Evolutionary conservation across 2,888 invertebrate species (phyloP).

Genomic region (Cephalotes varians): DNA sequence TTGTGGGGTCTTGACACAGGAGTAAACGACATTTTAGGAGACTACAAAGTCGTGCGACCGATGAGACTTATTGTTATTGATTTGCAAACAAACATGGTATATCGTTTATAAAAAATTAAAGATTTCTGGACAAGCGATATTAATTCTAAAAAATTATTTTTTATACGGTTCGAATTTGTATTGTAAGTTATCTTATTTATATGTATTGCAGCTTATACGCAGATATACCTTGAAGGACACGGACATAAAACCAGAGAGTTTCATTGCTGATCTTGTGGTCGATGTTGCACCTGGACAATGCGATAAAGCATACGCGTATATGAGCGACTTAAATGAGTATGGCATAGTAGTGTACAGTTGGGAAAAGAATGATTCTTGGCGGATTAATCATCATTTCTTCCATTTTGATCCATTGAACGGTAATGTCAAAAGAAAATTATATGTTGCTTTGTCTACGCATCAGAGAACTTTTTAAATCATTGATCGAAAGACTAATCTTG

Average conservation of each 20-base stretch:
- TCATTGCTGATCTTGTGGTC: conserved; percentile 93
- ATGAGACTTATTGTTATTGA: conserved; percentile 90
- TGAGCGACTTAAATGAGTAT: conserved; percentile 92
- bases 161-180: neutral
- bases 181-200: neutral
- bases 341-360: conserved; percentile 93
- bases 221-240: conserved; percentile 90
- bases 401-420: conserved; percentile 91
- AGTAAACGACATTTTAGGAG: conserved; percentile 91
- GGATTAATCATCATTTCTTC: conserved; percentile 93
- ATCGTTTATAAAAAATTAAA: neutral
- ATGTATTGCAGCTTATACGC: conserved; percentile 85
- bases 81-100: conserved; percentile 90
- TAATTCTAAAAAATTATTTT: conserved; percentile 5
- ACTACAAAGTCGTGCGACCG: conserved; percentile 85
- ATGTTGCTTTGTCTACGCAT: neutral
- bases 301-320: conserved; percentile 91
- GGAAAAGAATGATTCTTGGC: conserved; percentile 91
- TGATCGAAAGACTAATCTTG: neutral
- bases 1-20: conserved; percentile 95
- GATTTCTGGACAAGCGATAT: neutral
- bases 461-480: neutral
- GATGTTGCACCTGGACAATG: conserved; percentile 91
- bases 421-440: conserved; percentile 55
- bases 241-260: conserved; percentile 91